Conservation (phyloP, 2,888 invertebrate species). For the Brassicogethes aeneus region DNA sequence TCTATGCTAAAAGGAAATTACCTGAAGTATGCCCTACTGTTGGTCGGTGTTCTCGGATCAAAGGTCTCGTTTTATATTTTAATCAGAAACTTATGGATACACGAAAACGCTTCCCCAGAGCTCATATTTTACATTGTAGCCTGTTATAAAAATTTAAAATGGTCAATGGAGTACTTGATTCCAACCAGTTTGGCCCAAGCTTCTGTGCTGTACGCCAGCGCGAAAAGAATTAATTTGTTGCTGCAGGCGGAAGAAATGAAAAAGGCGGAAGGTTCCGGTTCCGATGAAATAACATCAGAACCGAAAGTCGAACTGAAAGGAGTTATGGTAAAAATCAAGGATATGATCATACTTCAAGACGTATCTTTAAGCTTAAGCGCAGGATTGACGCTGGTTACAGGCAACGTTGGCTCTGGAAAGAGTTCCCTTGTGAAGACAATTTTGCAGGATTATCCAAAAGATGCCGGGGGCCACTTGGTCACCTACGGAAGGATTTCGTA, state of each 20-base stretch:
- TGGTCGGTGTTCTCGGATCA: conserved; percentile 29
- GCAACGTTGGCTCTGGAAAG: conserved; percentile 63
- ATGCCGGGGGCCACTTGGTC: conserved; percentile 33
- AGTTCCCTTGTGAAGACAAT: conserved; percentile 39
- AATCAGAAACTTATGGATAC: conserved; percentile 51
- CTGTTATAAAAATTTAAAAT: conserved; percentile 77
- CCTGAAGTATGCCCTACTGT: conserved; percentile 26
- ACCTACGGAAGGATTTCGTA: conserved; percentile 47
- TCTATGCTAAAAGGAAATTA: conserved; percentile 37
- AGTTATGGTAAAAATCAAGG: conserved; percentile 22
- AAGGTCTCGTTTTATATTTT: conserved; percentile 34
- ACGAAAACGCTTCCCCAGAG: conserved; percentile 68
- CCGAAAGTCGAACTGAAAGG: conserved; percentile 21
- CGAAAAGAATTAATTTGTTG: conserved; percentile 54
- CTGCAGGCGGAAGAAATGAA: conserved; percentile 39
- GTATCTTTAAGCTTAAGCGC: conserved; percentile 38
- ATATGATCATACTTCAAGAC: conserved; percentile 34
- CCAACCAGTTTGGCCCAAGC: conserved; percentile 76
- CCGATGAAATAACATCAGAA: conserved; percentile 14
- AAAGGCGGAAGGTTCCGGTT: conserved; percentile 10
- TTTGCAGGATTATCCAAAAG: conserved; percentile 37
- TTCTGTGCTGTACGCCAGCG: conserved; percentile 69
- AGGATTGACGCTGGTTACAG: conserved; percentile 48
- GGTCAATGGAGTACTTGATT: conserved; percentile 81
- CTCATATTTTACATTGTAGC: conserved; percentile 83